Evolutionary conservation across 2,797 vertebrate species (phyloP).

Genomic region (Chromobotia macracanthus): DNA sequence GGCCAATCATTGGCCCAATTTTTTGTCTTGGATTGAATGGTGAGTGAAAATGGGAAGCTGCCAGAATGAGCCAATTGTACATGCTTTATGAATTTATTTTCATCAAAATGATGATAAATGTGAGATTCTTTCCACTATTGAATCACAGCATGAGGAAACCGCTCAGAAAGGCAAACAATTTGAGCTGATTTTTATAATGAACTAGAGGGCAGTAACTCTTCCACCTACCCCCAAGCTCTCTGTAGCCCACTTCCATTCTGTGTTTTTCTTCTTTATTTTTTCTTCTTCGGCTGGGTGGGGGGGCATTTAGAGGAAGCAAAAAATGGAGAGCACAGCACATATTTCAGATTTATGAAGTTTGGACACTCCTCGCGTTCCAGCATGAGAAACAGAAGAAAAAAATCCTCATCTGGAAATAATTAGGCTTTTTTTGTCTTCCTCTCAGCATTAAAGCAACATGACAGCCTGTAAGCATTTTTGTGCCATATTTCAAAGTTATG

Average conservation of each 20-base stretch:
- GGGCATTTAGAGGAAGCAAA: conserved; percentile 56
- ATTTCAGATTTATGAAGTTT: conserved; percentile 82
- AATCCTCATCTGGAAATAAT: conserved; percentile 95
- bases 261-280: conserved; percentile 73
- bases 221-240: conserved; percentile 45
- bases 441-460: conserved; percentile 68
- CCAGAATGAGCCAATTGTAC: conserved; percentile 24
- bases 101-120: conserved; percentile 39
- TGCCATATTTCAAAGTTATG: conserved; percentile 69
- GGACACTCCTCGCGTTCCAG: conserved; percentile 87
- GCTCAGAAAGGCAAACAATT: conserved; percentile 47
- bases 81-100: conserved; percentile 46
- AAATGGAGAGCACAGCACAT: conserved; percentile 78
- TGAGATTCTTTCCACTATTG: conserved; percentile 34
- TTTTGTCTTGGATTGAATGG: conserved; percentile 15
- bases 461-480: conserved; percentile 66
- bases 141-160: conserved; percentile 38
- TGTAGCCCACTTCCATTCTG: conserved; percentile 72
- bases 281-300: conserved; percentile 63
- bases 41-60: conserved; percentile 6
- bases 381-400: conserved; percentile 82
- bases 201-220: conserved; percentile 56
- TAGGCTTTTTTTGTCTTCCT: conserved; percentile 77
- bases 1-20: not conserved
- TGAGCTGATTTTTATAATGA: conserved; percentile 54